Conservation (phyloP, 2,797 vertebrate genomes). For the Sebastes diploproa region DNA sequence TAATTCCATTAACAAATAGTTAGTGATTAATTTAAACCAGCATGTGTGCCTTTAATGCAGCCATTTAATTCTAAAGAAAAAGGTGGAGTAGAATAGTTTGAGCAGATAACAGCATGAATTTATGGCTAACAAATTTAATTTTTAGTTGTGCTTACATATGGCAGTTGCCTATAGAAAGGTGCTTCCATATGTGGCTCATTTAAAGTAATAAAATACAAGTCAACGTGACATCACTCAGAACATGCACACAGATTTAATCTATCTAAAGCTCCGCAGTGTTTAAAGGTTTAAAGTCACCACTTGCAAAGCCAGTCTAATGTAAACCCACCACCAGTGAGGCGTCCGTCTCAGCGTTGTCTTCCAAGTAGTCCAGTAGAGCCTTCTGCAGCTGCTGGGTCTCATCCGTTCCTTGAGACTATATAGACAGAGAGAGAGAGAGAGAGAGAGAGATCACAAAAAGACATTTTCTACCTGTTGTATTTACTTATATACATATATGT, state of each 20-base stretch:
- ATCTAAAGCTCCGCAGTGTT: background rate
- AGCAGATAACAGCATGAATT: background rate
- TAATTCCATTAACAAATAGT: background rate
- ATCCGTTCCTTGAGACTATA: conserved; percentile 85
- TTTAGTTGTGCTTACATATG: background rate
- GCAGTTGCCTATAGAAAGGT: background rate
- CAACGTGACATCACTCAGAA: background rate
- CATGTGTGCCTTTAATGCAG: background rate
- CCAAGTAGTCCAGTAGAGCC: conserved; percentile 94
- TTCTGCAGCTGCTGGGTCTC: conserved; percentile 97
- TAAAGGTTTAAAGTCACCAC: background rate
- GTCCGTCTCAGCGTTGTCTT: conserved; percentile 93
- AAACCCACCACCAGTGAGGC: conserved; percentile 90
- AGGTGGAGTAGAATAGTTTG: background rate
- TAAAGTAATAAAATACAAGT: background rate
- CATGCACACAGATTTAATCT: background rate
- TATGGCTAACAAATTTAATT: background rate
- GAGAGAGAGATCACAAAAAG: background rate
- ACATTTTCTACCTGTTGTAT: background rate
- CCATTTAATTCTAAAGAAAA: background rate
- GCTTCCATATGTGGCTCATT: background rate
- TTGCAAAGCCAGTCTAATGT: background rate
- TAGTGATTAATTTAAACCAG: background rate
- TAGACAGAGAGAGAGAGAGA: background rate
- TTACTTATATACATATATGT: too few relatives aligned